phyloP scores from a whole-genome alignment of 2,888 invertebrate genomes.

The Gonocerus acuteangulatus region DNA sequence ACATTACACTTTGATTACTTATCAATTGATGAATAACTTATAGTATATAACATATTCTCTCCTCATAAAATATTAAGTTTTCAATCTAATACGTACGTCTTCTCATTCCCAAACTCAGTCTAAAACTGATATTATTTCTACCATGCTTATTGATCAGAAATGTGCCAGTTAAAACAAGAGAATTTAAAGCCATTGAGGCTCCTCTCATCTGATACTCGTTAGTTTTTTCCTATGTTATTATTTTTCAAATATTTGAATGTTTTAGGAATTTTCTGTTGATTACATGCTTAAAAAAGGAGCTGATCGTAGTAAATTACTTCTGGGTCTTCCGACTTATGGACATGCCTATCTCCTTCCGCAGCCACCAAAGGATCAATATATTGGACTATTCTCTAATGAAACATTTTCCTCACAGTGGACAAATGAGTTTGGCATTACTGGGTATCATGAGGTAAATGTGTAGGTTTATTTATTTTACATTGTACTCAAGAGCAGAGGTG shows the following conservation, averaged over 20 bases:
- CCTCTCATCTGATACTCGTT: too few species aligned
- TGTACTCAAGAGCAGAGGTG: not conserved
- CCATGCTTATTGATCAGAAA: too few species aligned
- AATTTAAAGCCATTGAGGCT: too few species aligned
- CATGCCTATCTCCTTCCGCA: conserved; percentile 3
- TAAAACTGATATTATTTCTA: too few species aligned
- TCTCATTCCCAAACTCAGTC: too few species aligned
- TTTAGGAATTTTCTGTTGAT: conserved; percentile 17
- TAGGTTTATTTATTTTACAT: not conserved
- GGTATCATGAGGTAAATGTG: conserved; percentile 26
- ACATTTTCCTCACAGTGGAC: conserved; percentile 11
- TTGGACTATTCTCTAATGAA: not conserved
- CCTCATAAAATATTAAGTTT: too few species aligned
- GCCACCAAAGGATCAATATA: conserved; percentile 6
- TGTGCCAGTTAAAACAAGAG: too few species aligned
- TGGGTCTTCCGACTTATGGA: conserved; percentile 24
- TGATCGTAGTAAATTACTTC: conserved; percentile 6
- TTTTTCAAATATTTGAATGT: not conserved
- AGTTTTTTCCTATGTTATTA: too few species aligned
- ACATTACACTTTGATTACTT: too few species aligned
- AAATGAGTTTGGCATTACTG: conserved; percentile 16
- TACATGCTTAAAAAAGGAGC: conserved; percentile 23
- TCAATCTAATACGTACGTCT: too few species aligned
- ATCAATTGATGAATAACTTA: too few species aligned
- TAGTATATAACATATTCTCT: too few species aligned